Evolutionary conservation across 2,888 invertebrate genomes (phyloP).

Genomic region (Eurytoma californica): DNA sequence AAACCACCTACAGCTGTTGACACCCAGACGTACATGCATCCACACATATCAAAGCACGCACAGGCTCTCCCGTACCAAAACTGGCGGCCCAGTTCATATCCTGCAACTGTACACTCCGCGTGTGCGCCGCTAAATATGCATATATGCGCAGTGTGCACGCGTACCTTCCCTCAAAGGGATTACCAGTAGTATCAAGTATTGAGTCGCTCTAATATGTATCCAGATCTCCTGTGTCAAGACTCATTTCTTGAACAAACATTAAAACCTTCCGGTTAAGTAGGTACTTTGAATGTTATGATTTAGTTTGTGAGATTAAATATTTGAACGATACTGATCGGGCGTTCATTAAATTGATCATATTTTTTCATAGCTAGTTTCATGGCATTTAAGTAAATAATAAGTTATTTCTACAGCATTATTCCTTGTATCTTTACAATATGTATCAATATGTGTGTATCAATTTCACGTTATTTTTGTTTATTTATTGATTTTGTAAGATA

Average conservation of each 20-base stretch:
- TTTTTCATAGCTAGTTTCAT: neutral
- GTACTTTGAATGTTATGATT: no score
- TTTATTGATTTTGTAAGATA: no score
- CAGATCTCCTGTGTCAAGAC: neutral
- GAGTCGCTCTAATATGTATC: neutral
- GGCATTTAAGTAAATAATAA: no score
- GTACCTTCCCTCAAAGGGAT: slow-evolving; percentile 11
- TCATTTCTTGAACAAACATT: neutral
- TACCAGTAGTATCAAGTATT: slow-evolving; percentile 34
- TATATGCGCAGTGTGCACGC: slow-evolving; percentile 3
- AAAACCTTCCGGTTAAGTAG: no score
- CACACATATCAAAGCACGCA: slow-evolving; percentile 30
- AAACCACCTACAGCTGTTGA: slow-evolving; percentile 9
- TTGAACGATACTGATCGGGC: no score
- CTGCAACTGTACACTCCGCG: neutral
- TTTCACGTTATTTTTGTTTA: no score
- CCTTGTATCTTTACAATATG: no score
- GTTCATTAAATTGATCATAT: neutral
- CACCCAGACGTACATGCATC: slow-evolving; percentile 29
- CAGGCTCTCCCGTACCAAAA: neutral
- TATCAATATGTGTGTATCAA: no score
- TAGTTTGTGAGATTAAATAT: no score
- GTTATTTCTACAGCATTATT: no score
- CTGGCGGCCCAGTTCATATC: neutral
- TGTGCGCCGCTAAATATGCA: slow-evolving; percentile 24